phyloP scores from a whole-genome alignment of 2,888 invertebrate genomes.

The Caenorhabditis afra region DNA sequence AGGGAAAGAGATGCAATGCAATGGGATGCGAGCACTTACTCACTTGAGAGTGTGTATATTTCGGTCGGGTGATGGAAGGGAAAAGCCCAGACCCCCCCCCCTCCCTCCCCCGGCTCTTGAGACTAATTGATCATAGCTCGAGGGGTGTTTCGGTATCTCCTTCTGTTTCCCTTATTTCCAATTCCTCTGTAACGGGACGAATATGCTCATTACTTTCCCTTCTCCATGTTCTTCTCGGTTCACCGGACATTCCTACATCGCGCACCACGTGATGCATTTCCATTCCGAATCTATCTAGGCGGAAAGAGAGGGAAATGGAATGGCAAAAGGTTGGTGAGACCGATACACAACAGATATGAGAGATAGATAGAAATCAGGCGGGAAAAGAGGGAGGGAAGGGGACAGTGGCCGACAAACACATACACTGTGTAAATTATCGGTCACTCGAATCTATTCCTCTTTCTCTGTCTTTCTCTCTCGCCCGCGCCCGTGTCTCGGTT shows the following conservation, averaged over 20 bases:
- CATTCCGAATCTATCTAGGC: too few species aligned
- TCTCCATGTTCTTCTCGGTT: too few species aligned
- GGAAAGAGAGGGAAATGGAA: background rate
- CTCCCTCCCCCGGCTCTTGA: constrained; percentile 1
- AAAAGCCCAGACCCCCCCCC: constrained; percentile 2
- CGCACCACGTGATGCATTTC: too few species aligned
- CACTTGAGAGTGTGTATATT: constrained; percentile 16
- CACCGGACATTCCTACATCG: too few species aligned
- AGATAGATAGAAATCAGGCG: background rate
- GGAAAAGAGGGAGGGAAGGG: background rate
- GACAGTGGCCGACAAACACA: constrained; percentile 14
- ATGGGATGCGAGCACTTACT: background rate
- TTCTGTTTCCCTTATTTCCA: too few species aligned
- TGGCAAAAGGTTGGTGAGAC: background rate
- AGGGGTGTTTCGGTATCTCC: constrained; percentile 27
- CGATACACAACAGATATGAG: background rate
- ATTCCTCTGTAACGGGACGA: too few species aligned
- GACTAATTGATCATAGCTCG: constrained; percentile 46
- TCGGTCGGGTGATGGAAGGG: background rate
- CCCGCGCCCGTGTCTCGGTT: background rate
- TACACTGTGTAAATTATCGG: constrained; percentile 45
- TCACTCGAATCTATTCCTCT: constrained; percentile 26
- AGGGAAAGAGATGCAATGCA: background rate
- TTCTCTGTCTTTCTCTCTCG: background rate
- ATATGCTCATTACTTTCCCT: too few species aligned